Evolutionary conservation across 2,888 invertebrate species (phyloP), one percentile per base, ranked within the genome.

Genomic region (Chymomyza amoena): DNA sequence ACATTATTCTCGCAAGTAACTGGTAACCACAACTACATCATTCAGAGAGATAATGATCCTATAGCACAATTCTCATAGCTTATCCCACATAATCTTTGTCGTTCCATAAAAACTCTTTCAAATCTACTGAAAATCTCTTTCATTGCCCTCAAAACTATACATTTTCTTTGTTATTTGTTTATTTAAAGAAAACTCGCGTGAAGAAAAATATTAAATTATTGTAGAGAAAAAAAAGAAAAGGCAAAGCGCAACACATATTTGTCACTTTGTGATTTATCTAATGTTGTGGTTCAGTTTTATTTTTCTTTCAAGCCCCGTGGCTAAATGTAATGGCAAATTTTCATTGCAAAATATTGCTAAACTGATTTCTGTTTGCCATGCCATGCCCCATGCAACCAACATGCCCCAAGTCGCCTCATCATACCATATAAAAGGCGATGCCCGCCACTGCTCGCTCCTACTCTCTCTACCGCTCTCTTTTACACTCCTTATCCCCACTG

Each of bases 261-360:
- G 79, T 80, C 79, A 80, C 71, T 74, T 51, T 63, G 69, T 80
- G 78, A 80, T 80, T 80, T 78, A 80, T 32, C 18, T 2, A 32
- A 59, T 60, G 66, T 28, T 51, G 51, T 60, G 4, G 13, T 45
- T 45, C 13, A 45, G 39, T 10, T 45, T 13, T 45, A 13, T 13
- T 45, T 45, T 45, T 16, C 9, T 20, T 54, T n/a, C 20, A 9
- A 25, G 57, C 57, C 18, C 20, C 57, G 25, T 20, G 57, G 15
- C 54, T 18, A 57, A 18, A 28, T 15, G 20, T 13, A 64, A 64
- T 25, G 16, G 70, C 74, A 72, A 73, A 80, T 80, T 66, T 66
- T 51, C 59, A 73, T 77, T 71, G 68, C 71, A 76, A 76, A 72
- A 74, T 69, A 69, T 73, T 62, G 70, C 50, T 59, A 71, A 73